These are phyloP conservation scores for Sternotherus odoratus DNA, from an alignment of 2,797 vertebrate species.

Conservation along the genomic window DNA sequence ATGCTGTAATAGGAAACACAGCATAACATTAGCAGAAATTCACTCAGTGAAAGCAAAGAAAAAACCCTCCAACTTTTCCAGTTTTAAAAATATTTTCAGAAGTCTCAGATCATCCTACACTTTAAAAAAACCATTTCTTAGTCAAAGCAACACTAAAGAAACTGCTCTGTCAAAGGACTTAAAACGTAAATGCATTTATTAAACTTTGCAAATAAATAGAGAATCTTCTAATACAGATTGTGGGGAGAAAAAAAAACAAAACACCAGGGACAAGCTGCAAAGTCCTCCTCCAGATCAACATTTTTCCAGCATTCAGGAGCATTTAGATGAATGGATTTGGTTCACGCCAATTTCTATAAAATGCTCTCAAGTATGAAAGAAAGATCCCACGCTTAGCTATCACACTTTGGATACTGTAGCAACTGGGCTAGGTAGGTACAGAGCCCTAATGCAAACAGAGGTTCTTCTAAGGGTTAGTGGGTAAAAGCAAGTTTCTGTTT, in stretches of 20 bases:
- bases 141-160: background rate
- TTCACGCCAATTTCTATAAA: background rate
- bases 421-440: background rate
- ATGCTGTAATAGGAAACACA: background rate
- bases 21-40: background rate
- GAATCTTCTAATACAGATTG: background rate
- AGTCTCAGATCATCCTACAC: background rate
- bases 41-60: background rate
- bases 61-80: background rate
- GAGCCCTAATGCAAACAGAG: background rate
- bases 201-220: background rate
- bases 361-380: background rate
- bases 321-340: background rate
- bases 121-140: background rate
- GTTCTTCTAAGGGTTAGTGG: background rate
- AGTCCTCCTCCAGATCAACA: background rate
- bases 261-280: background rate
- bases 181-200: background rate
- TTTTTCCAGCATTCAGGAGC: background rate
- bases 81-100: background rate
- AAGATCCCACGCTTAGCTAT: background rate
- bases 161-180: background rate
- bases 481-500: background rate
- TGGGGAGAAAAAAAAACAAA: too few relatives aligned
- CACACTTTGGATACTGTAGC: background rate